Conservation (phyloP, 2,797 vertebrate genomes). For the Peromyscus eremicus region DNA sequence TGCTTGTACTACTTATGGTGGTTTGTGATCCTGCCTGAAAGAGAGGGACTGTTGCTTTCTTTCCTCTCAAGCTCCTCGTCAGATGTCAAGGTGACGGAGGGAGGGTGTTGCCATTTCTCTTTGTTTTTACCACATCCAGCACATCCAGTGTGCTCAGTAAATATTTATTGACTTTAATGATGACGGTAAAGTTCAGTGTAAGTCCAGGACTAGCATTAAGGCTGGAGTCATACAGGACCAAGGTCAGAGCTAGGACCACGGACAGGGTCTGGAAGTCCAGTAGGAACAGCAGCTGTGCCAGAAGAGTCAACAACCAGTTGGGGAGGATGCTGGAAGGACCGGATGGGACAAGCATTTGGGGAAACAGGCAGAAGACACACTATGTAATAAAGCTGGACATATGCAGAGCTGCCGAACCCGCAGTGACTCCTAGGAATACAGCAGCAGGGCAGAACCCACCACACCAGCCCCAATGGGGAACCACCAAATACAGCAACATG, state of each 20-base stretch:
- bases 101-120: not conserved
- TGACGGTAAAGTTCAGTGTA: not conserved
- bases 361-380: not conserved
- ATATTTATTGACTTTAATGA: not conserved
- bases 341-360: not conserved
- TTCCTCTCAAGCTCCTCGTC: not conserved
- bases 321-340: slow-evolving; percentile 4
- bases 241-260: slow-evolving; percentile 75
- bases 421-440: not conserved
- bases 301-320: not conserved
- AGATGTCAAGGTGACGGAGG: rapidly evolving
- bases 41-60: not conserved
- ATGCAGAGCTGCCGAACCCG: not conserved
- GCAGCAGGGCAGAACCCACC: not conserved
- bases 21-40: not conserved
- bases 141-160: not conserved
- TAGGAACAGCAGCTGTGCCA: not conserved
- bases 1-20: not conserved
- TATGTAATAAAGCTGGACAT: not conserved
- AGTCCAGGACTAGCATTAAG: not conserved
- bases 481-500: not conserved
- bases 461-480: not conserved
- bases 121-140: not conserved
- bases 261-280: slow-evolving; percentile 64
- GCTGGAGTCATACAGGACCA: slow-evolving; percentile 63